Percentiles rank a stretch among this genome's conserved stretches.
Evolutionary conservation across 1,140 invertebrate genomes (phyloP).

Genomic region (Hyposmocoma kahamanoa): DNA sequence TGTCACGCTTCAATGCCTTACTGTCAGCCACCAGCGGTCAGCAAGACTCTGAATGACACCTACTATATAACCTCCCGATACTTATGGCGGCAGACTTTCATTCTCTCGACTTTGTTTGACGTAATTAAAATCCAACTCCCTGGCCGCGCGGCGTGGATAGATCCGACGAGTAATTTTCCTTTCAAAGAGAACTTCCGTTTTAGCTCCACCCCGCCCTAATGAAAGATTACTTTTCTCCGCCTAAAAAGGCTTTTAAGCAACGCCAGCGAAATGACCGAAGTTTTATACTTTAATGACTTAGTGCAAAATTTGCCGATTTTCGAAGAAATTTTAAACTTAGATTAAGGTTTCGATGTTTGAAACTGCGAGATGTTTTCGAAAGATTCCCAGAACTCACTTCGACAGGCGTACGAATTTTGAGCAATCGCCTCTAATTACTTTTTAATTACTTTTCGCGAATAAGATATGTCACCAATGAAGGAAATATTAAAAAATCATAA

Average conservation of each 20-base stretch:
- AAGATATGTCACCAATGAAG: slow-evolving; percentile 11
- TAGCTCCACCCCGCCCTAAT: slow-evolving; percentile 65
- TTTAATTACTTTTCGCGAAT: slow-evolving; percentile 62
- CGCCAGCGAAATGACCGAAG: slow-evolving; percentile 70
- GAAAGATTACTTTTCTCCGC: slow-evolving; percentile 72
- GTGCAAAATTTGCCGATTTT: slow-evolving; percentile 72
- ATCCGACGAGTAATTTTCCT: slow-evolving; percentile 71
- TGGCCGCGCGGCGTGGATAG: slow-evolving; percentile 44
- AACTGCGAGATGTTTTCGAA: slow-evolving; percentile 59
- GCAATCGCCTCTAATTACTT: slow-evolving; percentile 61
- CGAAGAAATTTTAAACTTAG: slow-evolving; percentile 73
- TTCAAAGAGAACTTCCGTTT: slow-evolving; percentile 72
- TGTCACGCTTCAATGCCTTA: too few relatives aligned
- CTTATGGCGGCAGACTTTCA: slow-evolving; percentile 41
- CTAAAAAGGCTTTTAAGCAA: slow-evolving; percentile 74
- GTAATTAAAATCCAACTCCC: slow-evolving; percentile 71
- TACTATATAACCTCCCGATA: too few relatives aligned
- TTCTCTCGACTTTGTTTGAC: slow-evolving; percentile 62
- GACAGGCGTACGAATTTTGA: slow-evolving; percentile 61
- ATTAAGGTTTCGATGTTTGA: slow-evolving; percentile 70
- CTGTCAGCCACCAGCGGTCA: too few relatives aligned
- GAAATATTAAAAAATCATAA: slow-evolving; percentile 3
- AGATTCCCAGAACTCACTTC: slow-evolving; percentile 46
- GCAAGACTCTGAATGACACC: slow-evolving; percentile 20
- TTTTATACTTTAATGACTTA: slow-evolving; percentile 74